Base-by-base conservation (phyloP, 2,888 invertebrate genomes). In the Bedellia somnulentella region DNA sequence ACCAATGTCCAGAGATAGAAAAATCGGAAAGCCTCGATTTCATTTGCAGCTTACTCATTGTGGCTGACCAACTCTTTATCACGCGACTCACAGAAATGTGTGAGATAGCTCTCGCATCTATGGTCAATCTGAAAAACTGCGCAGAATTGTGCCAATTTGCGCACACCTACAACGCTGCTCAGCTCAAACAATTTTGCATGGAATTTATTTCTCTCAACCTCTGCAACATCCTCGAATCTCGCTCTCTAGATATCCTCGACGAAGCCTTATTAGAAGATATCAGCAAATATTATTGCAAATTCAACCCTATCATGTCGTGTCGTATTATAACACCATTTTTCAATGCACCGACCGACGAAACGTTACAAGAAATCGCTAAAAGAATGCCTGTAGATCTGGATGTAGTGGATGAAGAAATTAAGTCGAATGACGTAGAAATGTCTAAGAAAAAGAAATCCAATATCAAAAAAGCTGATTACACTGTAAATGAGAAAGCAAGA, bases 61-160 rank as follows among this genome's bases (percentile, higher is more conserved):
- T 87, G 8, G 86, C 91, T 14, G 93, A 93, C 53, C 91, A 92
- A 46, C 78, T 91, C 17, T 82, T 93, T 38, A 81, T 90, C 4
- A 67, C 76, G 2, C 62, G 86, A 8, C 67, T 93, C 6, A 81
- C 86, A 40, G 83, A 86, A 52, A 78, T 86, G 57, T 85, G 89
- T 58, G 87, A 87, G 55, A 63, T 81, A 2, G 64, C 84, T 0
- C 55, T 90, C 17, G 75, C 82, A 1, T 79, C 80, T 34, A 60
- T 84, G 32, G 64, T 93, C 2, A 85, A 83, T 1, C 60, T 92
- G 33, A 85, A 84, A 47, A 93, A 90, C 59, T 87, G 84, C 33
- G 78, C 83, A 1, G 87, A 90, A 43, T 68, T 93, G 35, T 66
- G 92, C 32, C 84, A 88, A 44, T 83, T 93, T 46, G 83, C 91